Evolutionary conservation across 1,140 invertebrate genomes (phyloP), one percentile per base, ranked within the genome.

Genomic region (Chrysomallon squamiferum): DNA sequence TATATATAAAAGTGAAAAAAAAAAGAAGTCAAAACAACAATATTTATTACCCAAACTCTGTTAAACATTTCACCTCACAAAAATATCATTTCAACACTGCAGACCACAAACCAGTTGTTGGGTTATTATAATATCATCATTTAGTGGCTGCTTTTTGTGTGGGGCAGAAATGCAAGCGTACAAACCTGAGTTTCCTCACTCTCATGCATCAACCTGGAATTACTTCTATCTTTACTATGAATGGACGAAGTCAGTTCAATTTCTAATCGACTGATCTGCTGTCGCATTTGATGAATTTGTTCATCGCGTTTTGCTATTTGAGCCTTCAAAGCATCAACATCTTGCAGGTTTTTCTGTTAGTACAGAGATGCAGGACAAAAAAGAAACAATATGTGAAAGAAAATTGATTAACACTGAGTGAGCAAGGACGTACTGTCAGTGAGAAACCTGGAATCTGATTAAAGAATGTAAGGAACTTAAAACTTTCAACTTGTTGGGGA

Each of bases 291-390:
- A 11, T 59, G 18, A n/a, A 81, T 75, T 52, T 68, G 62, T 43
- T 66, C 62, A 49, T 79, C 76, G 18, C 69, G 33, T 13, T 29
- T 41, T 2, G 52, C 58, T 2, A 75, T 68, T 49, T 76, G 67
- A 4, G 72, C 69, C n/a, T 69, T 50, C 15, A 75, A 47, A 6
- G 56, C 64, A 18, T 77, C 74, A 7, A 66, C 45, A 20, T 77
- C 76, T 54, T 74, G 61, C 0, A 72, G 47, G 54, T 60, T 69
- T 74, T 74, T 77, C 78, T 80, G 72, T 54, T 54, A 54, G 50
- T 54, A 27, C 29, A 30, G 22, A 30, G 25, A 54, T 9, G n/a
- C n/a, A 22, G n/a, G n/a, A 20, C 25, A 47, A 22, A 2, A 47
- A 22, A 22, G 45, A 47, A 47, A 22, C n/a, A 22, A 47, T 47